Base-by-base conservation (phyloP, 2,888 invertebrate genomes). In the Chrysina gloriosa region DNA sequence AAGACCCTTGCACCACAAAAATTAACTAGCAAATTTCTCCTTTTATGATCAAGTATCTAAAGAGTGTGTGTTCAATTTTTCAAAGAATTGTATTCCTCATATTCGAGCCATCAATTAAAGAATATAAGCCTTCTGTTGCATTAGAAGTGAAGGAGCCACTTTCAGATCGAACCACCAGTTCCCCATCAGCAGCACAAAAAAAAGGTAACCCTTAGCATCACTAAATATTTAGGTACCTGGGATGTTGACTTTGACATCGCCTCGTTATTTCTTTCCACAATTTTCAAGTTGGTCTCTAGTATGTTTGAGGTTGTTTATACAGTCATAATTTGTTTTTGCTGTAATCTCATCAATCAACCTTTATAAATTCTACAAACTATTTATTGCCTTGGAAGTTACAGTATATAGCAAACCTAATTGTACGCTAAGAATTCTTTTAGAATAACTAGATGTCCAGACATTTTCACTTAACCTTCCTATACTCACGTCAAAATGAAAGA, bases 241-340 rank as follows among this genome's bases (percentile, higher is more conserved):
- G 63, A 95, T 98, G 94, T 86, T 96, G 61, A 95, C 97, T 78
- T 86, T 89, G 0, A 88, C 86, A 74, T 92, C 94, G 63, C 94
- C 94, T 0, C 82, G 87, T 0, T 89, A 90, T 0, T 85, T 95
- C 36, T 85, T 96, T 71, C 97, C 98, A 0, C 89, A 92, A 71
- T 97, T 92, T 84, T 90, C 95, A 0, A 95, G 94, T 75, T 98
- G 97, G 96, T 92, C 94, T 5, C 85, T 98, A 61, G 88, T 94
- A 31, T 96, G 95, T 79, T 86, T 97, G 4, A 98, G 98, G 0
- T 90, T 95, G 0, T 65, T 85, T 95, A 25, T 98, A 98, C 84
- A 94, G 94, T 52, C 96, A 97, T 81, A 91, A 90, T 80, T 86
- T 91, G 67, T 96, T 96, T 0, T 84, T 97, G 64, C 90, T 92